Evolutionary conservation across 2,797 vertebrate genomes (phyloP), one percentile per base, ranked within the genome.

Genomic region (Helarctos malayanus): DNA sequence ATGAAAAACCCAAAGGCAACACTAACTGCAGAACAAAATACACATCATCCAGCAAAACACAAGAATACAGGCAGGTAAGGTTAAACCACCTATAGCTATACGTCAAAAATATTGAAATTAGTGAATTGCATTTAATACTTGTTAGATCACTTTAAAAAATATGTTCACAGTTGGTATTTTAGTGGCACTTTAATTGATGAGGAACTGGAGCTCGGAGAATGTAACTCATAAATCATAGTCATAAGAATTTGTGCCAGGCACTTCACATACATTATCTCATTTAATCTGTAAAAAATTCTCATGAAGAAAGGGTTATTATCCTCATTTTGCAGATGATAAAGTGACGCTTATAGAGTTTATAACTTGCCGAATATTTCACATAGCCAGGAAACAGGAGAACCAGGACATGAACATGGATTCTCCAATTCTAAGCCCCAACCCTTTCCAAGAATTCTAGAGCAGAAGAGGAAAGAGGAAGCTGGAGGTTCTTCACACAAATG

Each of bases 251-350:
- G 18, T 78, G 47, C 49, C 32, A n/a, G 73, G 21, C 27, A 65
- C 35, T 76, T 76, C 25, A 18, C 32, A 18, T 68, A 35, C 54
- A 54, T 45, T 54, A 65, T 65, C 56, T 11, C 38, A 91, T 57
- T 69, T 54, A 85, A 93, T 93, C n/a, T 79, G 61, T 91, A 54
- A 61, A 45, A 61, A 76, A 68, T 91, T 81, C 57, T 25, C 57
- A 29, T 25, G 29, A 94, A 76, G 61, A 91, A 76, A 87, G 45
- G 21, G 68, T 65, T 75, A 76, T 59, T 45, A 45, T 54, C 75
- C 15, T 87, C 38, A 91, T 41, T 90, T 86, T 79, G 45, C 80
- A 80, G 35, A 54, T 71, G 41, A 63, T 75, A 89, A 41, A 84
- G 68, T 38, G 56, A 81, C 76, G 14, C 5, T 68, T 32, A 23